Percentiles rank a stretch among this genome's conserved stretches.
phyloP scores from a whole-genome alignment of 1,140 invertebrate species.

The Babylonia areolata region DNA sequence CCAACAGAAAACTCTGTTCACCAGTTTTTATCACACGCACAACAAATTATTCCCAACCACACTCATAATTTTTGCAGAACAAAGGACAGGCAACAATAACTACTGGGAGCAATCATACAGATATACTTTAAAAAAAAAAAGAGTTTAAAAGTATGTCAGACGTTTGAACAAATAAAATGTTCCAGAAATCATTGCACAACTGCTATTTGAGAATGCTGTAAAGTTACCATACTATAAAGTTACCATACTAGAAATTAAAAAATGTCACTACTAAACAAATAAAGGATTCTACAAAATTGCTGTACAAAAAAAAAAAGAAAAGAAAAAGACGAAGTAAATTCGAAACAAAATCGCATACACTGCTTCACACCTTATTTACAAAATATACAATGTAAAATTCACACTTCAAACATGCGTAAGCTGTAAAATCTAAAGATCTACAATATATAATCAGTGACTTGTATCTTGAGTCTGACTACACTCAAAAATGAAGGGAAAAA shows the following conservation, averaged over 20 bases:
- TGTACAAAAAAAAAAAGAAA: background rate
- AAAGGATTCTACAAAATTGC: too few species aligned
- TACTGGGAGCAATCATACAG: background rate
- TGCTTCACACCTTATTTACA: background rate
- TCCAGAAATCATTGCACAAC: slow-evolving; percentile 9
- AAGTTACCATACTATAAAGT: background rate
- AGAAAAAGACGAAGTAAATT: too few species aligned
- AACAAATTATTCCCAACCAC: background rate
- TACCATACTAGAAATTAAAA: background rate
- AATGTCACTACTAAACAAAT: background rate
- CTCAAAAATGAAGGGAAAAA: too few species aligned
- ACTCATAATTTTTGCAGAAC: background rate
- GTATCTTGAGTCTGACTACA: too few species aligned
- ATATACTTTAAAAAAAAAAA: background rate
- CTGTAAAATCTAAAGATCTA: background rate
- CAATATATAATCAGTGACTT: too few species aligned
- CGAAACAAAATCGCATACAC: background rate
- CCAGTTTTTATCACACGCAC: slow-evolving; percentile 8
- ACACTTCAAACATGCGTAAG: background rate
- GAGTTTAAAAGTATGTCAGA: slow-evolving; percentile 11
- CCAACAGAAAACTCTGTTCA: background rate
- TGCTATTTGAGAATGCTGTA: background rate
- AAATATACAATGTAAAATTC: background rate
- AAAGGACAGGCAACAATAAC: too few species aligned
- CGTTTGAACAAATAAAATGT: background rate